These are phyloP conservation scores for Ectemnius cavifrons DNA, from an alignment of 2,888 invertebrate genomes.

Conservation along the genomic window DNA sequence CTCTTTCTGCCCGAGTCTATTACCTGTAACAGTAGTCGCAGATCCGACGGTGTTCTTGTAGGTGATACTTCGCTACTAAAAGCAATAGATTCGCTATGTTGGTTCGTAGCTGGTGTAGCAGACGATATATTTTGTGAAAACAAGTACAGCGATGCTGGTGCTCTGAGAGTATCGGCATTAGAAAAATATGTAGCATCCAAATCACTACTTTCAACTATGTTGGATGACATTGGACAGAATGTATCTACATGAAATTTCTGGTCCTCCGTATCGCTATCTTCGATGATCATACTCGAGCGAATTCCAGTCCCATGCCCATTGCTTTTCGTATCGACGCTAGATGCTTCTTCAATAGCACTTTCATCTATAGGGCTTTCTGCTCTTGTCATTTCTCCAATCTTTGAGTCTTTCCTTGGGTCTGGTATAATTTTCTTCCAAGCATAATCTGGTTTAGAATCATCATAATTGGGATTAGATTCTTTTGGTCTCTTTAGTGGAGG, in stretches of 20 bases:
- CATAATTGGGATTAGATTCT: neutral
- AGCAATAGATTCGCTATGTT: constrained; percentile 1
- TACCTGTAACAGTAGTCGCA: constrained; percentile 16
- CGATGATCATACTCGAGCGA: neutral
- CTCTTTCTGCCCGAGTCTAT: constrained; percentile 56
- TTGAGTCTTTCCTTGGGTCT: neutral
- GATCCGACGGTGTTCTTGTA: constrained; percentile 14
- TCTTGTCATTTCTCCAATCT: neutral
- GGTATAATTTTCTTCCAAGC: neutral
- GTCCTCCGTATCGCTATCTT: neutral
- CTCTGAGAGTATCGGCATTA: no score
- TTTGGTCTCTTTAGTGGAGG: neutral
- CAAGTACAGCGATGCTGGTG: no score
- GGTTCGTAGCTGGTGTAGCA: constrained; percentile 8
- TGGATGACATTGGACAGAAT: no score
- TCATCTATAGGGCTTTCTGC: neutral
- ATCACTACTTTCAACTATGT: no score
- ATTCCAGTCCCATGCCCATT: neutral
- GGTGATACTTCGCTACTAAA: constrained; percentile 49
- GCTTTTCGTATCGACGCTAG: neutral
- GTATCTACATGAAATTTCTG: no score
- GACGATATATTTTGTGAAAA: constrained; percentile 54
- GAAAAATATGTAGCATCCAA: no score
- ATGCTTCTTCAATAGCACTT: neutral
- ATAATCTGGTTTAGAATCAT: no score